A percentile compares a stretch with the other conserved stretches of the same genome.
phyloP scores from a whole-genome alignment of 2,797 vertebrate species.

The Galaxias olidus region DNA sequence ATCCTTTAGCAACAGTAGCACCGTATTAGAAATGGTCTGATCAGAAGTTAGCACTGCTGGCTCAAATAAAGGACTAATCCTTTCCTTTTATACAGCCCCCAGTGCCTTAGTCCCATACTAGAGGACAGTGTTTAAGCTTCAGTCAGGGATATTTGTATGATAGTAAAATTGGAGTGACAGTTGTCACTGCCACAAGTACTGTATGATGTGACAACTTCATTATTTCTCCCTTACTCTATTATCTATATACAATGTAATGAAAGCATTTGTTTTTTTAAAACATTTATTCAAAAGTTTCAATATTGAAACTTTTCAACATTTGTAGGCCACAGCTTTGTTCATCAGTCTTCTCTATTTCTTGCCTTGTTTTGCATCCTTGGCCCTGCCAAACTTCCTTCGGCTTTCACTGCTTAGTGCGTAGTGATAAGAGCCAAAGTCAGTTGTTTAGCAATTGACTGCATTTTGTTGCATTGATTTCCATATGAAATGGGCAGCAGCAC shows the following conservation, averaged over 20 bases:
- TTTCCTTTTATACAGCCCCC: constrained; percentile 48
- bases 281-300: too few species aligned
- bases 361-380: constrained; percentile 47
- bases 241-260: too few species aligned
- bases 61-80: constrained; percentile 59
- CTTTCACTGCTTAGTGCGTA: constrained; percentile 68
- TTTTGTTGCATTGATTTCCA: constrained; percentile 82
- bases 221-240: too few species aligned
- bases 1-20: constrained; percentile 64
- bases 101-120: constrained; percentile 44
- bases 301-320: too few species aligned
- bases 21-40: constrained; percentile 58
- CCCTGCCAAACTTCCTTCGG: constrained; percentile 41
- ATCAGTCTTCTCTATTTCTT: constrained; percentile 48
- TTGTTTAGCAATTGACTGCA: constrained; percentile 84
- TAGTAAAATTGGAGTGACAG: too few species aligned
- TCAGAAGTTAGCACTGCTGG: constrained; percentile 58
- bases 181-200: too few species aligned
- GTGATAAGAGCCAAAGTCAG: constrained; percentile 78
- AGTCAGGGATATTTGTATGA: too few species aligned
- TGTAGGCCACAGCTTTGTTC: too few species aligned
- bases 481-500: constrained; percentile 81
- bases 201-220: too few species aligned
- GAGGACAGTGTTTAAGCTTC: constrained; percentile 13
- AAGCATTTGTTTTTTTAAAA: too few species aligned